Evolutionary conservation across 2,113 vertebrate genomes (phyloP).

Genomic region (Indri indri): DNA sequence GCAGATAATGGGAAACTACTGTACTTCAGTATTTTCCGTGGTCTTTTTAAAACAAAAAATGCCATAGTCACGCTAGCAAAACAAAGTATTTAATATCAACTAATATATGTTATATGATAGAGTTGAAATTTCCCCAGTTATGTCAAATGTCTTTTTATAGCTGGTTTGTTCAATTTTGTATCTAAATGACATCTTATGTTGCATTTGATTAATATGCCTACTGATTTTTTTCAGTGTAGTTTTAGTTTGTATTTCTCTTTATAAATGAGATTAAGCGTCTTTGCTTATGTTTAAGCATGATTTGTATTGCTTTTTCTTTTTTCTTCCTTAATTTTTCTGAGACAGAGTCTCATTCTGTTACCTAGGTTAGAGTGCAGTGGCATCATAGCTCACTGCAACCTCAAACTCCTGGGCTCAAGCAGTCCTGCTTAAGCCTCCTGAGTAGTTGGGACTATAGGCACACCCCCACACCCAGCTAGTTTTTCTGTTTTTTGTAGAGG

Average conservation of each 20-base stretch:
- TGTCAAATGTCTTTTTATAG: not conserved
- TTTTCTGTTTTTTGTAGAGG: no score
- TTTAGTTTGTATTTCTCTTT: conserved; percentile 3
- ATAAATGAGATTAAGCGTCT: not conserved
- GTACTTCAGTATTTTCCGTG: not conserved
- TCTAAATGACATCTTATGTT: not conserved
- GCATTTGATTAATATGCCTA: not conserved
- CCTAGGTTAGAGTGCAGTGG: no score
- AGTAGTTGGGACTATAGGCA: no score
- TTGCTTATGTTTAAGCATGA: not conserved
- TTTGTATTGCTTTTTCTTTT: not conserved
- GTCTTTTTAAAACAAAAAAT: not conserved
- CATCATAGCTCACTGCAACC: no score
- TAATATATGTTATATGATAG: not conserved
- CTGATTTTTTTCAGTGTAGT: not conserved
- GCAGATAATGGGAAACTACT: not conserved
- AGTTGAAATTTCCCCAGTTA: not conserved
- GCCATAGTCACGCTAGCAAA: not conserved
- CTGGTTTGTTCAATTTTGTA: not conserved
- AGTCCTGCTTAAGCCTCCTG: no score
- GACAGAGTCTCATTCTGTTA: no score
- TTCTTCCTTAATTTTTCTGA: no score
- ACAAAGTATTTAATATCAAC: not conserved
- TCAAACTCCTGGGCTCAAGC: no score
- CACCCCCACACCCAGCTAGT: no score